Evolutionary conservation across 2,888 invertebrate species (phyloP), one percentile per base, ranked within the genome.

Genomic region (Callosobruchus maculatus): DNA sequence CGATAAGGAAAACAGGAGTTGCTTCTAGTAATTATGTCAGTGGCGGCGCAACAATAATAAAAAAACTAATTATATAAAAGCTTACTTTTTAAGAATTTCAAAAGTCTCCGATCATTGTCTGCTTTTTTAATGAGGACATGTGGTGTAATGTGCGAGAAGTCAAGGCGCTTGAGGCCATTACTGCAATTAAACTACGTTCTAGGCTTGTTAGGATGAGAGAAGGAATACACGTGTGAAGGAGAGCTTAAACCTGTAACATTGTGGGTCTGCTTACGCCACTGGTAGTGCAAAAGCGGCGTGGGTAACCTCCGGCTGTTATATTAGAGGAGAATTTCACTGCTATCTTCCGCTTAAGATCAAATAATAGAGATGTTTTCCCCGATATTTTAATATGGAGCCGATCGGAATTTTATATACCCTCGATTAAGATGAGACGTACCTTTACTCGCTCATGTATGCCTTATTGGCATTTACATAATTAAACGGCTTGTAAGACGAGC

Each of bases 331-430:
- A 81, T 80, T 80, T 81, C 76, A 78, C 49, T 77, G 79, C 77
- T 78, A 78, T 78, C 80, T 79, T 77, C 77, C 78, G 76, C 79
- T 79, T 79, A 80, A 82, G 79, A 83, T 80, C 82, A 83, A 84
- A 82, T 83, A 84, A 83, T 81, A 80, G 81, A 82, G 82, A 82
- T 81, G 78, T 81, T 82, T 82, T 80, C 81, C 74, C 81, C 81
- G 83, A 83, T 84, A 83, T 84, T 84, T 83, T 82, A 83, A 83
- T 84, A 84, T 83, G 80, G 80, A 82, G 81, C 80, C 77, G 80
- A 76, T 79, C 81, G 84, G 84, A 84, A 84, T 84, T 83, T 83
- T 81, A 82, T 81, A 74, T 80, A 76, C 76, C 82, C 79, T 78
- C 80, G 75, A 82, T 82, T 80, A 82, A 83, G 81, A 81, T 68